Conservation (phyloP, 2,113 vertebrate genomes). For the Hylia prasina region DNA sequence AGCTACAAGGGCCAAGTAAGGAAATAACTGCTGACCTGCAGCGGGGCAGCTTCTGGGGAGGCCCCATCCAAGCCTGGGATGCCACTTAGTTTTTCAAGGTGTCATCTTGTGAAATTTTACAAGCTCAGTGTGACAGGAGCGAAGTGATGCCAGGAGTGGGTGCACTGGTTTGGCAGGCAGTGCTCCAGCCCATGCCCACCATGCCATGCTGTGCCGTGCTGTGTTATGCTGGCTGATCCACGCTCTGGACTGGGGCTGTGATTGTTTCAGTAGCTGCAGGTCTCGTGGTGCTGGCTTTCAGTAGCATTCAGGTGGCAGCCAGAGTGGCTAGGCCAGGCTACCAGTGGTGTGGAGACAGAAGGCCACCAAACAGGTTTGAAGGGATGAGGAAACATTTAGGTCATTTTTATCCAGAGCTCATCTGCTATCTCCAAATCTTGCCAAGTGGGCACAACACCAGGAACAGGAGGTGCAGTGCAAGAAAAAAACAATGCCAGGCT, state of each 20-base stretch:
- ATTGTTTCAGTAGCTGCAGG: background rate
- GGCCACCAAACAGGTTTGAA: slow-evolving; percentile 47
- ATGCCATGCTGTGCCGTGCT: accelerated
- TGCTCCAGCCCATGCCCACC: background rate
- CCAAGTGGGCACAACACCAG: slow-evolving; percentile 45
- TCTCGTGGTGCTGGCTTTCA: background rate
- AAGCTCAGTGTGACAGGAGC: background rate
- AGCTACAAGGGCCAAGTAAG: background rate
- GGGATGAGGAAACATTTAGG: slow-evolving; percentile 63
- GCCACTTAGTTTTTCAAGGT: background rate
- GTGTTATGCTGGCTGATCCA: accelerated
- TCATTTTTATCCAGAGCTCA: slow-evolving; percentile 52
- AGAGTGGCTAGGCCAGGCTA: background rate
- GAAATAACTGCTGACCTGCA: background rate
- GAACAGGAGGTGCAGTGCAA: slow-evolving; percentile 44
- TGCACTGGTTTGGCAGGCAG: background rate
- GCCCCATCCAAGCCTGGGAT: background rate
- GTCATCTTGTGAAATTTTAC: slow-evolving; percentile 4
- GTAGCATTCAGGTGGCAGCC: background rate
- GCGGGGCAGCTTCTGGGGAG: background rate
- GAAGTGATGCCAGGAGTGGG: background rate
- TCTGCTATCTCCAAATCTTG: slow-evolving; percentile 54
- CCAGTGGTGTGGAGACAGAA: slow-evolving; percentile 1
- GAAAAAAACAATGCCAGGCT: background rate
- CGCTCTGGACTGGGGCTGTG: accelerated